Evolutionary conservation across 2,888 invertebrate species (phyloP), one percentile per base, ranked within the genome.

Genomic region (Peribatodes rhomboidaria): DNA sequence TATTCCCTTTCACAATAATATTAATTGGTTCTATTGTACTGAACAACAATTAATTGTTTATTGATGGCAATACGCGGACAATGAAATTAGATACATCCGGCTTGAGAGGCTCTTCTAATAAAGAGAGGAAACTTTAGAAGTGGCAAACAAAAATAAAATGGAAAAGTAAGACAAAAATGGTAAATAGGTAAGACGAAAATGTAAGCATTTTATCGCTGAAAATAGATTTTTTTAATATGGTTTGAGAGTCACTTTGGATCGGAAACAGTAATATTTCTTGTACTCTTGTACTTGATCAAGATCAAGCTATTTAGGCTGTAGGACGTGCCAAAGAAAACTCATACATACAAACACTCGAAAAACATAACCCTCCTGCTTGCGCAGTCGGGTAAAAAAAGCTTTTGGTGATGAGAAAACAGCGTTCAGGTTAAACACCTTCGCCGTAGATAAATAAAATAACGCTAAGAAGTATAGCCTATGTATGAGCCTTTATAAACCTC

Each of bases 1-100:
- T 53, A 39, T 49, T 33, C 33, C 61, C 54, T 20, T 54, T 41
- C 41, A 14, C 47, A 7, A 31, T 49, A 39, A 55, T 52, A 39
- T 54, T 61, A 61, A 61, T 61, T 54, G 31, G 47, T 33, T 35
- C 61, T 22, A 61, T 61, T 61, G 61, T 61, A 20, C 35, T 18
- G 13, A 55, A 33, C 39, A 46, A 60, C 47, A 49, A 61, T 55
- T 55, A 33, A 61, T 61, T 61, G 54, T 49, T 46, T 33, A 54
- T 61, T 33, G 61, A 55, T 31, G 31, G 22, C n/a, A 47, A 22
- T 54, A 35, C 20, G 2, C 11, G 52, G 18, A 54, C 39, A 47
- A 54, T 47, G 31, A 14, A 60, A 55, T 61, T 27, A 54, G 53
- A 37, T 46, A 47, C 13, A 16, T 41, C 22, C 47, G 35, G 35